A percentile compares a stretch with the other conserved stretches of the same genome.
These are phyloP conservation scores for Drosophila sordidula DNA, from an alignment of 2,888 invertebrate species.

Conservation along the genomic window DNA sequence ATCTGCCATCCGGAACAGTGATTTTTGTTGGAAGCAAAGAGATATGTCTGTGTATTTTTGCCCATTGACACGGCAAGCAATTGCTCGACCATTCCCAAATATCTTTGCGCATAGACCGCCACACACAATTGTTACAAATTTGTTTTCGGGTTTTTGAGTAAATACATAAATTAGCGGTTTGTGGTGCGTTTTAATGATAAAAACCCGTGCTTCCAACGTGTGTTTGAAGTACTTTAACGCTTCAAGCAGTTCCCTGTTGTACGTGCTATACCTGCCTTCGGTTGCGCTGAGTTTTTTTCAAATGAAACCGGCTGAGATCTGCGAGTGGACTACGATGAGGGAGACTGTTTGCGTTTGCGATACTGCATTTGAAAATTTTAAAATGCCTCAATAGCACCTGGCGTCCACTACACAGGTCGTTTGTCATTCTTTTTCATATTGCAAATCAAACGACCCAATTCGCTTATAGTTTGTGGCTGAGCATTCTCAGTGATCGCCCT, in stretches of 20 bases:
- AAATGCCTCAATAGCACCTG: background rate
- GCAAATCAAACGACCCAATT: background rate
- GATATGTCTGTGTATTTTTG: too few relatives aligned
- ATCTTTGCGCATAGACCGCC: slow-evolving; percentile 6
- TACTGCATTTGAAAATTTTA: background rate
- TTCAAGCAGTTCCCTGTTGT: too few relatives aligned
- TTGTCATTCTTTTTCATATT: slow-evolving; percentile 7
- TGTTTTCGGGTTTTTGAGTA: background rate
- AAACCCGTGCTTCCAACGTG: slow-evolving; percentile 2
- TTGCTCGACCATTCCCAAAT: background rate
- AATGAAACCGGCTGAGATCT: too few relatives aligned
- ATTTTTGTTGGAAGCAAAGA: too few relatives aligned
- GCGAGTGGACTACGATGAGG: background rate
- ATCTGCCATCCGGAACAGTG: too few relatives aligned
- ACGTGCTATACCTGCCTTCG: too few relatives aligned
- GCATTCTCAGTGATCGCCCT: too few relatives aligned
- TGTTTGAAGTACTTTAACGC: too few relatives aligned
- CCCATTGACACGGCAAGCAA: too few relatives aligned
- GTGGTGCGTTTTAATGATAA: slow-evolving; percentile 8
- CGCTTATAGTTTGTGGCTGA: too few relatives aligned
- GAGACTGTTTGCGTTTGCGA: background rate
- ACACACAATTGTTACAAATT: background rate
- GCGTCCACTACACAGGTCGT: background rate
- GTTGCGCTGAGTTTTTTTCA: too few relatives aligned
- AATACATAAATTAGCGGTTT: slow-evolving; percentile 9